Evolutionary conservation across 1,140 invertebrate genomes (phyloP).

Genomic region (Mactra quadrangularis): DNA sequence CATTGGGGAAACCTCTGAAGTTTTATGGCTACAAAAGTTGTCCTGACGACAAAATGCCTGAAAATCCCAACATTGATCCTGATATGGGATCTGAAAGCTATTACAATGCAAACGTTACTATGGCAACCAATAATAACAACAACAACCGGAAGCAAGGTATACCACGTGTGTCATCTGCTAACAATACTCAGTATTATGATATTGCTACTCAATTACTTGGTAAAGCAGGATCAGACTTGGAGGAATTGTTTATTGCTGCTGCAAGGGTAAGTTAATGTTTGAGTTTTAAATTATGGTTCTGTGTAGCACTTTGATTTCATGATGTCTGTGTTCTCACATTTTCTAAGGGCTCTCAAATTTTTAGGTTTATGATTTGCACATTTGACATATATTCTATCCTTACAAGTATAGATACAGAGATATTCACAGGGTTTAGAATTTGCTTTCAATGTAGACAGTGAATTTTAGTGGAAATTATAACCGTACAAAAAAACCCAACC

Average conservation of each 20-base stretch:
- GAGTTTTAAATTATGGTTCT: too few species aligned
- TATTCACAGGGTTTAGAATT: too few species aligned
- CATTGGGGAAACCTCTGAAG: conserved; percentile 25
- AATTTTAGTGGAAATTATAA: too few species aligned
- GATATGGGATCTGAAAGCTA: conserved; percentile 31
- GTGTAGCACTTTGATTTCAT: too few species aligned
- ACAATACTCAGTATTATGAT: conserved; percentile 76
- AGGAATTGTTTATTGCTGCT: conserved; percentile 76
- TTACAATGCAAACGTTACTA: conserved; percentile 38
- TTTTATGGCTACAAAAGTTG: conserved; percentile 41
- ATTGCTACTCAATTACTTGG: conserved; percentile 80
- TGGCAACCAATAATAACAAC: conserved; percentile 56
- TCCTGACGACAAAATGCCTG: conserved; percentile 50
- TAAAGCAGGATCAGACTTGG: conserved; percentile 68
- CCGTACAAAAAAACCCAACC: too few species aligned
- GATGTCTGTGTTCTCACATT: too few species aligned
- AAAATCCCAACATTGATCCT: conserved; percentile 59
- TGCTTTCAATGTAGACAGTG: too few species aligned
- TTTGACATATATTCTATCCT: too few species aligned
- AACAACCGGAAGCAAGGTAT: conserved; percentile 20
- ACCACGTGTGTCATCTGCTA: conserved; percentile 51
- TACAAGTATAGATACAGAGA: too few species aligned
- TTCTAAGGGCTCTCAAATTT: too few species aligned
- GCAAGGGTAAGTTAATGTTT: conserved; percentile 80
- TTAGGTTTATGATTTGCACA: too few species aligned